Base-by-base conservation (phyloP, 2,113 vertebrate genomes). In the Solenodon paradoxus region DNA sequence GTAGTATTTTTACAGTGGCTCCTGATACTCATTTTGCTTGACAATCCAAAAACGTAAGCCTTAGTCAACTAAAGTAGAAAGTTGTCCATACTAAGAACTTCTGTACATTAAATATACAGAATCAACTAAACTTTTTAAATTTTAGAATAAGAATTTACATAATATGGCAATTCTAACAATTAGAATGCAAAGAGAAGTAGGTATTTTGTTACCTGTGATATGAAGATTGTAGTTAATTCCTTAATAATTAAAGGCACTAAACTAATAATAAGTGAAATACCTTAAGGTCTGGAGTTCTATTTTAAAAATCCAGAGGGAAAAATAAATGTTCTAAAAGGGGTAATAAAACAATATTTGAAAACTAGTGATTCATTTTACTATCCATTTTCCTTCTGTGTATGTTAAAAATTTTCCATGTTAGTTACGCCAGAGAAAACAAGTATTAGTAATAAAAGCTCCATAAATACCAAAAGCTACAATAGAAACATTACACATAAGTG, bases 371-470 rank as follows among this genome's bases (percentile, higher is more conserved):
- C 51, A 66, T 74, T 81, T 86, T 26, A 92, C 69, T 69, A 10
- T 61, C 88, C 38, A 22, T 63, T 77, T 55, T 92, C 24, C 28
- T 95, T 69, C 24, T 63, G 20, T 49, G 19, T 49, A 57, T 51
- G 13, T 55, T 40, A 71, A 11, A 89, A 78, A 88, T 51, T 83
- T 61, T 82, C 53, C 57, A 45, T 17, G 20, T 90, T 42, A 85
- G 66, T 64, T 88, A 94, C 74, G 68, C 15, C 61, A 94, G 84
- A 95, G 51, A 20, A 95, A 86, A 66, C 24, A 74, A 95, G 47
- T 16, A 51, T 55, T 85, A 82, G n/a, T 55, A 91, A 72, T 66
- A 94, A 97, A 91, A 95, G 47, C 4, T 69, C 45, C 20, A 61
- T 2, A 0, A 40, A 51, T 42, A n/a, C 75, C 22, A 63, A 63